Evolutionary conservation across 2,888 invertebrate species (phyloP), one percentile per base, ranked within the genome.

Genomic region (Plusia festucae): DNA sequence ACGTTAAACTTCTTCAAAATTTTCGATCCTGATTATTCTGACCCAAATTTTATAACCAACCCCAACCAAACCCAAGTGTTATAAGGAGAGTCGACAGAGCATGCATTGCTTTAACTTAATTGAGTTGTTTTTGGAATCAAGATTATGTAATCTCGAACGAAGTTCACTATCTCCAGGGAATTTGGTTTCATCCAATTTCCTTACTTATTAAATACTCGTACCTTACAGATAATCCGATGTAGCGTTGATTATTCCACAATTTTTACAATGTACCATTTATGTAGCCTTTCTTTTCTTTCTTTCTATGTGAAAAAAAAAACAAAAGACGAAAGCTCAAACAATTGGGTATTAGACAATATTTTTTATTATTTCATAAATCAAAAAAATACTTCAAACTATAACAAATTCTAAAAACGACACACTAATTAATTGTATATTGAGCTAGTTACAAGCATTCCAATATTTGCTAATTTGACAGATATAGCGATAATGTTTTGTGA

Each of bases 91-190:
- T 46, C 46, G 15, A 15, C 22, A 52, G 22, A 52, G 11, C 22
- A 13, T 6, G 24, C 24, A 52, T 15, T 7, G 22, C 52, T 22
- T 24, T 15, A 15, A 22, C 52, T 7, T 52, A 24, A 52, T 24
- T 24, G 22, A 52, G 24, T 52, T 52, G 24, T 15, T 55, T 52
- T 52, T 44, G 44, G 24, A 20, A 58, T 74, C 69, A 68, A 75
- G 61, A 74, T 74, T 61, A 27, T 20, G 69, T 74, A 61, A 68
- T 71, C 75, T 61, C 18, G 56, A 61, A 58, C 24, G 34, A 34
- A 6, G 24, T 56, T 16, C 2, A 52, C n/a, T 16, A 51, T 61
- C 69, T 60, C 46, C 0, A 22, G 16, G 59, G 54, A 24, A 44
- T 68, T 68, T 34, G 34, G 70, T 59, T 55, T 54, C 58, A 22